A percentile compares a stretch with the other conserved stretches of the same genome.
These are phyloP conservation scores for Aeoliscus strigatus DNA, from an alignment of 2,797 vertebrate genomes.

Conservation along the genomic window DNA sequence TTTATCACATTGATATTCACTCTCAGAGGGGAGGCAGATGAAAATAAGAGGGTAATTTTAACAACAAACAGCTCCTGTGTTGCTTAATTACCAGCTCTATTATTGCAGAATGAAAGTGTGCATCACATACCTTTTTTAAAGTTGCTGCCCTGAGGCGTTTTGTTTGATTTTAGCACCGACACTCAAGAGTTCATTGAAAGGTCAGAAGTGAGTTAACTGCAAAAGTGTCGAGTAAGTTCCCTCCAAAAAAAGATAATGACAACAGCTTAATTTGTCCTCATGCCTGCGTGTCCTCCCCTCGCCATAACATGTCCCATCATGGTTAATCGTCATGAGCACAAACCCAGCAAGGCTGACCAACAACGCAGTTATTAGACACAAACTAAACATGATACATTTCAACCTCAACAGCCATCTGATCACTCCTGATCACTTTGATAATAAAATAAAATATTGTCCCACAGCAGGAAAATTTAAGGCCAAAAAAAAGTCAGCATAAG, in stretches of 20 bases:
- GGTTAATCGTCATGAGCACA: too few relatives aligned
- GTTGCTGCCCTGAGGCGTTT: slow-evolving; percentile 40
- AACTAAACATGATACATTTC: too few relatives aligned
- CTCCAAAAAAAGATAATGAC: slow-evolving; percentile 68
- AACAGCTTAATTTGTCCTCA: slow-evolving; percentile 35
- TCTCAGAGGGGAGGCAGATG: slow-evolving; percentile 22
- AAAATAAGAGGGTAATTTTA: slow-evolving; percentile 51
- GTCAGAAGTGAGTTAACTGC: slow-evolving; percentile 57
- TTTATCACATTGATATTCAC: slow-evolving; percentile 37
- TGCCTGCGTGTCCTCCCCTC: too few relatives aligned
- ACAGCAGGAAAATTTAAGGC: too few relatives aligned
- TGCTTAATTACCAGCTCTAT: slow-evolving; percentile 63
- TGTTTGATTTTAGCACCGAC: slow-evolving; percentile 49
- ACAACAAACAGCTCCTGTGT: slow-evolving; percentile 46
- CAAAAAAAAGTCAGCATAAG: too few relatives aligned
- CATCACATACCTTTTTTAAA: slow-evolving; percentile 43
- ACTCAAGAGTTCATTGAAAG: slow-evolving; percentile 52
- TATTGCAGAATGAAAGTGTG: slow-evolving; percentile 60
- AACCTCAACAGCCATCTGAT: too few relatives aligned
- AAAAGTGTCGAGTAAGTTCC: slow-evolving; percentile 48
- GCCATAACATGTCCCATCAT: slow-evolving; percentile 39
- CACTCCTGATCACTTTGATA: too few relatives aligned
- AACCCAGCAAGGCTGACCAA: too few relatives aligned
- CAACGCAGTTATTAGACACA: too few relatives aligned
- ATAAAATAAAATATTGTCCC: too few relatives aligned